Evolutionary conservation across 2,113 vertebrate genomes (phyloP), one percentile per base, ranked within the genome.

Genomic region (Orientallactaga bullata): DNA sequence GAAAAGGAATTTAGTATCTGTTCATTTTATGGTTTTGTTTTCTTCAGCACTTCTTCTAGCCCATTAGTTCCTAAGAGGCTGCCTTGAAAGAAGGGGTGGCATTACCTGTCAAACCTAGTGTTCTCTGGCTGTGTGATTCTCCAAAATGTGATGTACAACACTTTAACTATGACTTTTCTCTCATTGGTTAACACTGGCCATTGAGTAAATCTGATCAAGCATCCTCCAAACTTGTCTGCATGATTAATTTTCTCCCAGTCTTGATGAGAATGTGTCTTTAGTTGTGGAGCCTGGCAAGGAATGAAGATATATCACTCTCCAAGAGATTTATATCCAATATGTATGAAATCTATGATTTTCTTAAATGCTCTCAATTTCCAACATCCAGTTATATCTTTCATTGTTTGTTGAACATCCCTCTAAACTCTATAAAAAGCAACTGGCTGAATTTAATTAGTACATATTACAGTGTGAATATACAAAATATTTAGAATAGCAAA

Each of bases 341-440:
- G 7, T 28, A 65, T 8, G 77, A 84, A 39, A 20, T 72, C 12
- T 15, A 15, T 73, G 35, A 5, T 69, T 90, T 96, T 74, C 42
- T 94, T 58, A 60, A 37, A 37, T 58, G 35, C 23, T 51, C n/a
- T 58, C 32, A 66, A 69, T n/a, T 89, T 87, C 80, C 88, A 89
- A n/a, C 60, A 58, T n/a, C 89, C 9, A 26, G 24, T n/a, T 60
- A 12, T 55, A 7, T 15, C 71, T 66, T 85, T 91, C 24, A 5
- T 17, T 39, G n/a, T 35, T 7, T 17, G 61, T 37, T 79, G 26
- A 63, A 79, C 15, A 42, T 0, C 16, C 15, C 13, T 30, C 8
- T 68, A 35, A 47, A 42, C 89, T 51, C 47, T 68, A 51, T 4
- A 81, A 51, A 89, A 90, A 83, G 28, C 35, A 90, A 85, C 35